Conservation (phyloP, 2,888 invertebrate genomes). For the Apamea monoglypha region DNA sequence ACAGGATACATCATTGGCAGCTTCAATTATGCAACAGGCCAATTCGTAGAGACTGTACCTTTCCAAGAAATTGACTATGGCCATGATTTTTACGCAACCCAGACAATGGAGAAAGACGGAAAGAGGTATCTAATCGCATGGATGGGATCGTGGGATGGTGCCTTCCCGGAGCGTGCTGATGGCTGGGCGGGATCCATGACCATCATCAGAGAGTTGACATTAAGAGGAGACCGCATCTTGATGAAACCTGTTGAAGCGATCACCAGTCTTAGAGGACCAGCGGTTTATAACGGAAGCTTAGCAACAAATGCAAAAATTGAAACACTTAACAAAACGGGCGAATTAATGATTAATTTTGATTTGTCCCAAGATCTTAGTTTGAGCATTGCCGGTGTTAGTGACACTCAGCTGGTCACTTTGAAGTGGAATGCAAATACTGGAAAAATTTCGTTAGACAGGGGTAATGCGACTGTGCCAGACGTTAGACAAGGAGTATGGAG, state of each 20-base stretch:
- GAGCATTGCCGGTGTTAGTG: slow-evolving; percentile 74
- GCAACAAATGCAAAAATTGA: slow-evolving; percentile 37
- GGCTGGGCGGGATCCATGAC: slow-evolving; percentile 87
- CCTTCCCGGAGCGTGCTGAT: slow-evolving; percentile 78
- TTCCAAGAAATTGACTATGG: slow-evolving; percentile 87
- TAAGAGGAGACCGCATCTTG: slow-evolving; percentile 74
- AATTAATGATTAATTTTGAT: slow-evolving; percentile 77
- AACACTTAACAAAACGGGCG: slow-evolving; percentile 74
- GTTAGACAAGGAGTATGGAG: slow-evolving; percentile 82
- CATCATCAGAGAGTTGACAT: slow-evolving; percentile 79
- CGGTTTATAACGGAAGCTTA: slow-evolving; percentile 66
- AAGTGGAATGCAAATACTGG: slow-evolving; percentile 73
- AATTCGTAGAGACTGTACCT: slow-evolving; percentile 73
- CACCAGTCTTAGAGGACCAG: slow-evolving; percentile 70
- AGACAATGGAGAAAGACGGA: slow-evolving; percentile 80
- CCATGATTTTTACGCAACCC: slow-evolving; percentile 87
- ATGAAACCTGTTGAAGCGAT: slow-evolving; percentile 81
- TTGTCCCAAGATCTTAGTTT: slow-evolving; percentile 74
- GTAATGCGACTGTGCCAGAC: slow-evolving; percentile 66
- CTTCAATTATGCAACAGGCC: slow-evolving; percentile 81
- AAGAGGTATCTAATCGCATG: slow-evolving; percentile 83
- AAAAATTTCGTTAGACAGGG: slow-evolving; percentile 79
- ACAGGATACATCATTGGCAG: slow-evolving; percentile 85
- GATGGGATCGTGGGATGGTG: slow-evolving; percentile 86
- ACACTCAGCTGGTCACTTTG: slow-evolving; percentile 73